A percentile compares a stretch with the other conserved stretches of the same genome.
phyloP scores from a whole-genome alignment of 30 jellyfish, hydroid and myxozoan genomes.

The Aurelia sp. region DNA sequence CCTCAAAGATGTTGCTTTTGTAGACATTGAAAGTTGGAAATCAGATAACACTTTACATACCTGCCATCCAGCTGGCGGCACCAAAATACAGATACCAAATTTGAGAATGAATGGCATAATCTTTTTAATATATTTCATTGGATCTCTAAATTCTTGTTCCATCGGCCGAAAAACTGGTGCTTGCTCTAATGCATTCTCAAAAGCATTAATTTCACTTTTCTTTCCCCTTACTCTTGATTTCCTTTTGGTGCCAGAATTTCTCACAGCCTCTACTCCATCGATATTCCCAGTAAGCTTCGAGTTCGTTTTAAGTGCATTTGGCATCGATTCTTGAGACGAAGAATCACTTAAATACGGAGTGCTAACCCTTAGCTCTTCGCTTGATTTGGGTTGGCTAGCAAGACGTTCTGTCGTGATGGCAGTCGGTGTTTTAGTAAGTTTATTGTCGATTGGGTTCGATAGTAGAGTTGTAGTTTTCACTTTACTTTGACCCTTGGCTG shows the following conservation, averaged over 20 bases:
- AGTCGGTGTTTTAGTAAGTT: no score
- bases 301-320: not conserved
- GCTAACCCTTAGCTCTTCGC: not conserved
- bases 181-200: constrained; percentile 20
- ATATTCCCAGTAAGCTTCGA: not conserved
- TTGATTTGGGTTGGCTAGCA: not conserved
- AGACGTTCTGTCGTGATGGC: no score
- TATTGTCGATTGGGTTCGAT: no score
- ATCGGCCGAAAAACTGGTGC: constrained; percentile 76
- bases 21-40: no score
- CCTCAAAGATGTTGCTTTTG: no score
- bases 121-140: constrained; percentile 58
- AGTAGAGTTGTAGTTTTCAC: no score
- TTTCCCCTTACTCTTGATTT: not conserved
- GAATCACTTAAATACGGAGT: constrained; percentile 23
- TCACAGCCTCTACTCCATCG: not conserved
- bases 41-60: constrained; percentile 17
- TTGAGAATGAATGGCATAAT: constrained; percentile 53
- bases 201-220: constrained; percentile 20
- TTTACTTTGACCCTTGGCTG: no score
- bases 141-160: constrained; percentile 82
- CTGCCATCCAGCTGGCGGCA: constrained; percentile 90
- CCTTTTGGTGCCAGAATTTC: not conserved
- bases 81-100: constrained; percentile 65
- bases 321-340: constrained; percentile 18